These are phyloP conservation scores for Aporophyla nigra DNA, from an alignment of 2,888 invertebrate genomes.

Conservation along the genomic window DNA sequence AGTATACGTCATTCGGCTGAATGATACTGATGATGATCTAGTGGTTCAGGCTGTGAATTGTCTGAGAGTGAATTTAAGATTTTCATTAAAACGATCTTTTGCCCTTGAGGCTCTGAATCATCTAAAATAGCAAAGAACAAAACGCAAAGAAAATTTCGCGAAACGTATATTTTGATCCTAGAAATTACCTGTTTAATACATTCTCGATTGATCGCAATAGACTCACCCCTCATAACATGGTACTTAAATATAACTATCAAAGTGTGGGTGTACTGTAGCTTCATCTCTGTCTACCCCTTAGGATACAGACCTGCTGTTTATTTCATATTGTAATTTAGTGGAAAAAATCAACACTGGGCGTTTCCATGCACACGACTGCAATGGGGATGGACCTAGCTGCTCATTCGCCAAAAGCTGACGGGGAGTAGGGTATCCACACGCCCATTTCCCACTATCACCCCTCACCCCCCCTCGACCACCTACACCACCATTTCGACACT, in stretches of 20 bases:
- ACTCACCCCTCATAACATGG: background rate
- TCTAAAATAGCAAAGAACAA: no score
- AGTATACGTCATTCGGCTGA: no score
- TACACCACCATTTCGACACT: background rate
- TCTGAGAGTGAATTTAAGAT: no score
- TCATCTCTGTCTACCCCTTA: background rate
- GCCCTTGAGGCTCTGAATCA: no score
- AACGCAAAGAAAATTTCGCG: no score
- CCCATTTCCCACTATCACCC: conserved; percentile 29
- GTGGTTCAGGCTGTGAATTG: no score
- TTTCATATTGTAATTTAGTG: background rate
- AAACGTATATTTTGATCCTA: no score
- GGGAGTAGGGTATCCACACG: conserved; percentile 25
- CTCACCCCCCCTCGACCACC: background rate
- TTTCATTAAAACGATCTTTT: no score
- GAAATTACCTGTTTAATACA: background rate
- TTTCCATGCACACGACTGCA: conserved; percentile 6
- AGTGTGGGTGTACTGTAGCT: background rate
- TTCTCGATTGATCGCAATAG: background rate
- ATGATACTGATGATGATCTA: no score
- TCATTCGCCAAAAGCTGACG: conserved; percentile 25
- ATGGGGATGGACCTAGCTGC: background rate
- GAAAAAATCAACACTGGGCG: conserved; percentile 14
- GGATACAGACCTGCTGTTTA: no score
- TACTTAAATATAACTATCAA: background rate